Base-by-base conservation (phyloP, 2,113 vertebrate genomes). In the Dromiciops gliroides region DNA sequence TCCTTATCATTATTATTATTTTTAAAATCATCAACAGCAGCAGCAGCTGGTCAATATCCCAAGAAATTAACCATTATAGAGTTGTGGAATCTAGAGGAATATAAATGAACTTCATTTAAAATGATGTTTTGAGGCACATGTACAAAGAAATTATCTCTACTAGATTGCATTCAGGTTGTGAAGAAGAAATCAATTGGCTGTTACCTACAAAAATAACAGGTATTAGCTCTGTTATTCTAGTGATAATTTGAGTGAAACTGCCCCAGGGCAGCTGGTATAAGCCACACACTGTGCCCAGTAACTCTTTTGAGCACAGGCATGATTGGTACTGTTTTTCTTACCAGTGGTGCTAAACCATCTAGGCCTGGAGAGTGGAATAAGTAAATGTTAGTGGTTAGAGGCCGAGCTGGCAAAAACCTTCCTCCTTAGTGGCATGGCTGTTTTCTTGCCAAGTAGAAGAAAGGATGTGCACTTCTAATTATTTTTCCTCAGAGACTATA, bases 381-480 rank as follows among this genome's bases (percentile, higher is more conserved):
- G 56, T 50, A 92, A 91, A 5, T 16, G 83, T 48, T 0, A n/a
- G 28, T 19, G 26, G 91, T 83, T 48, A 44, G 44, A 50, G 44
- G 75, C 4, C 24, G 92, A 92, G 48, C 8, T 93, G 67, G 44
- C 93, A 94, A 92, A 60, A 14, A 44, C 37, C 75, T 92, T 16
- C 48, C 50, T 93, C 95, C n/a, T n/a, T n/a, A 51, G 93, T 51
- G 6, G 67, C 48, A 75, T 0, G 91, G 48, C 0, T 94, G 44
- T 91, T 95, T 90, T 48, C 50, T 90, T 94, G 93, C 11, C 95
- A 98, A 95, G 51, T 0, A 1, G 83, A 91, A 97, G 89, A 91
- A 96, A 96, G 31, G 48, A 94, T 94, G n/a, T n/a, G 47, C 53
- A 56, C 75, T 97, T 96, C n/a, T 37, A 48, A 91, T 94, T 91